Conservation (phyloP, 2,888 invertebrate species). For the Schrankia costaestrigalis region DNA sequence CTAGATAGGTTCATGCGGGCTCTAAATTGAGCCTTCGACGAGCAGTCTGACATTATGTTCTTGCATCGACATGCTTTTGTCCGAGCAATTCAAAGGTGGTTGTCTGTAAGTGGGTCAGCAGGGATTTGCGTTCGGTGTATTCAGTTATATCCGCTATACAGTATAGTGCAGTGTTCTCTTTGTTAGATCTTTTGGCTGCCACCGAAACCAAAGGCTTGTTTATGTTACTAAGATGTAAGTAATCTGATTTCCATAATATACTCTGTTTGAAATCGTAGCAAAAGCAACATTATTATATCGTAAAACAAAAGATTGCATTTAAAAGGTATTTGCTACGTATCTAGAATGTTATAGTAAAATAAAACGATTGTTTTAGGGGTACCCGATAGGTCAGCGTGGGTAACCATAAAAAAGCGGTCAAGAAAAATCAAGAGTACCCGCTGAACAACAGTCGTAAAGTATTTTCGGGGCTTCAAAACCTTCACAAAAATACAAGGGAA, state of each 20-base stretch:
- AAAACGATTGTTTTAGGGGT: constrained; percentile 19
- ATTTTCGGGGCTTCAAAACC: constrained; percentile 52
- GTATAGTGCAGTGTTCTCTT: constrained; percentile 43
- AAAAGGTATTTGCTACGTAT: no score
- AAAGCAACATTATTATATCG: no score
- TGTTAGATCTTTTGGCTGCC: constrained; percentile 50
- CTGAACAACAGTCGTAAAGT: constrained; percentile 41
- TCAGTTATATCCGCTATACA: constrained; percentile 43
- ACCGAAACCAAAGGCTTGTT: constrained; percentile 47
- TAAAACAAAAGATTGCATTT: no score
- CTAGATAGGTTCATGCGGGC: constrained; percentile 64
- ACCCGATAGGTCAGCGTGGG: constrained; percentile 33
- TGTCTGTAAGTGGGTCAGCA: constrained; percentile 68
- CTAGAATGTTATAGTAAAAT: not conserved
- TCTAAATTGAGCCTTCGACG: constrained; percentile 63
- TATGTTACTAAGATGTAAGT: constrained; percentile 36
- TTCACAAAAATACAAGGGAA: constrained; percentile 69
- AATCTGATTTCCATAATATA: no score
- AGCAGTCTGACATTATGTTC: constrained; percentile 64
- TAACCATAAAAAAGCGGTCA: constrained; percentile 42
- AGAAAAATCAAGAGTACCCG: constrained; percentile 50
- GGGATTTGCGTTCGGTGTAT: constrained; percentile 58
- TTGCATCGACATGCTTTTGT: constrained; percentile 72
- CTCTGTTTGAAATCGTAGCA: no score
- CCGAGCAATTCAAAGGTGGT: constrained; percentile 67